A percentile compares a stretch with the other conserved stretches of the same genome.
phyloP scores from a whole-genome alignment of 2,113 vertebrate species.

The Amazona guildingii region DNA sequence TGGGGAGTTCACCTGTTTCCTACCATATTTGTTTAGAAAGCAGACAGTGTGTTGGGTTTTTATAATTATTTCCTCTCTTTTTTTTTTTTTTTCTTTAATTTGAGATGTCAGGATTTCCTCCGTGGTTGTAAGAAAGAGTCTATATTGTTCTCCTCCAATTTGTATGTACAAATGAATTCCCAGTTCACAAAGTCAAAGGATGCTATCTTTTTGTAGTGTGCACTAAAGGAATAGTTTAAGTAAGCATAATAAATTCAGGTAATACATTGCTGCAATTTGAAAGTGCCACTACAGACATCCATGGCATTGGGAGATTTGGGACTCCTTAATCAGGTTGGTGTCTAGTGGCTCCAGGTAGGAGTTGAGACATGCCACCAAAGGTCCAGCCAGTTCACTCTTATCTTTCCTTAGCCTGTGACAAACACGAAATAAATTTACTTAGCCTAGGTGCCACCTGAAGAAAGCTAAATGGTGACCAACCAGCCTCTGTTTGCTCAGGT shows the following conservation, averaged over 20 bases:
- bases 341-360: background rate
- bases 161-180: background rate
- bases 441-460: background rate
- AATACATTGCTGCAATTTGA: background rate
- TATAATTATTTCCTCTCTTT: rapidly evolving
- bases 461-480: background rate
- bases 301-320: background rate
- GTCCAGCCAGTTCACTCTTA: background rate
- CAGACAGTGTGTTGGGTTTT: background rate
- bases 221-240: background rate
- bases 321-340: background rate
- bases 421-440: background rate
- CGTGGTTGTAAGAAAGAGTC: background rate
- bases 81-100: no score
- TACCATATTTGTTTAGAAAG: background rate
- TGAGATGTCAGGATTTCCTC: background rate
- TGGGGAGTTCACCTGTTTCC: background rate
- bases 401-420: background rate
- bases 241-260: background rate
- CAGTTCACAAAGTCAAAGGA: background rate
- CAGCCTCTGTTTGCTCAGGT: background rate
- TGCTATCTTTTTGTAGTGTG: background rate
- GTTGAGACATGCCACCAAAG: background rate
- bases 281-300: background rate
- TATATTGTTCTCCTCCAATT: background rate